A percentile compares a stretch with the other conserved stretches of the same genome.
Evolutionary conservation across 2,888 invertebrate species (phyloP).

Genomic region (Euspilapteryx auroguttella): DNA sequence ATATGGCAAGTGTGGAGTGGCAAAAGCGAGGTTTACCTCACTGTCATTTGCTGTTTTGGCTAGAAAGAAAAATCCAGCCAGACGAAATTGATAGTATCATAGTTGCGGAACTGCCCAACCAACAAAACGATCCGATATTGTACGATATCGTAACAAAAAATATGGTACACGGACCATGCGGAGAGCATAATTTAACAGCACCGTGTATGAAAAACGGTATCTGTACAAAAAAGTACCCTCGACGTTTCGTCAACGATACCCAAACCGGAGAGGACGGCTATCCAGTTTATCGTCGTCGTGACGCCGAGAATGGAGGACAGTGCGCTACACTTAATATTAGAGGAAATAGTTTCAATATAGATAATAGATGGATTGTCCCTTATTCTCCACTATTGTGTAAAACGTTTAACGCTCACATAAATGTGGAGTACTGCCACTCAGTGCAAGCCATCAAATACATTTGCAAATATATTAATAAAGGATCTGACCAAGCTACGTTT

Average conservation of each 20-base stretch:
- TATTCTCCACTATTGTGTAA: slow-evolving; percentile 10
- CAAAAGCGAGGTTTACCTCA: slow-evolving; percentile 11
- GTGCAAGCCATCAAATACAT: slow-evolving; percentile 10
- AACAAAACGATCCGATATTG: slow-evolving; percentile 6
- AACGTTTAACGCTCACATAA: slow-evolving; percentile 10
- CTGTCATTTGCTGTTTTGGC: slow-evolving; percentile 9
- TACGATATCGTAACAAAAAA: slow-evolving; percentile 8
- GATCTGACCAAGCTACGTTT: slow-evolving; percentile 8
- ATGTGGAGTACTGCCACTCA: slow-evolving; percentile 9
- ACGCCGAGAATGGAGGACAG: slow-evolving; percentile 11
- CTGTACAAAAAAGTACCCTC: slow-evolving; percentile 21
- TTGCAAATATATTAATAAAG: slow-evolving; percentile 12
- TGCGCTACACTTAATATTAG: slow-evolving; percentile 7
- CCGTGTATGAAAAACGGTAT: slow-evolving; percentile 13
- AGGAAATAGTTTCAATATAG: slow-evolving; percentile 8
- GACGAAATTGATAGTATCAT: slow-evolving; percentile 9
- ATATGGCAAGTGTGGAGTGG: slow-evolving; percentile 10
- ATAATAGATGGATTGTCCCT: slow-evolving; percentile 15
- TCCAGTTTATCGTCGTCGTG: slow-evolving; percentile 16
- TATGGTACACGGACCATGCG: slow-evolving; percentile 10
- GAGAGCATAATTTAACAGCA: slow-evolving; percentile 6
- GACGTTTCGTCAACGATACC: slow-evolving; percentile 13
- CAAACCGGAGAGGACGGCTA: slow-evolving; percentile 19
- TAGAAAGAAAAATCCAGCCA: slow-evolving; percentile 8
- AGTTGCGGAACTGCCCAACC: slow-evolving; percentile 4